Evolutionary conservation across 1,140 invertebrate species (phyloP), one percentile per base, ranked within the genome.

Genomic region (Adelges cooleyi): DNA sequence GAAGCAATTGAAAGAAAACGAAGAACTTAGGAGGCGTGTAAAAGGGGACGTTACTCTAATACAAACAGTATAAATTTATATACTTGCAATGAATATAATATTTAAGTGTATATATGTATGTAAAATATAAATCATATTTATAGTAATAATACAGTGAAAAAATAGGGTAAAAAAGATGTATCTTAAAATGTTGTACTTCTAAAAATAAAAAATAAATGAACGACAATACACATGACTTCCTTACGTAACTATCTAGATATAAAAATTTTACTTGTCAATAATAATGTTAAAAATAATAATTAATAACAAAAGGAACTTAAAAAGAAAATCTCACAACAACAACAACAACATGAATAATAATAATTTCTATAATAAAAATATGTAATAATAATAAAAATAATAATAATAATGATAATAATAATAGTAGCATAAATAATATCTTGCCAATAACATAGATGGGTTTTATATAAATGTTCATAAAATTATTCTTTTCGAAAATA

Each of bases 281-380:
- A 44, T 33, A 33, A n/a, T 33, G 5, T 33, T 33, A 33, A 33
- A 33, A 33, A 33, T 33, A 33, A 33, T 33, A 33, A 33, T 33
- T 5, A 33, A 33, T 44, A 59, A 56, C 33, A 40, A 56, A 42
- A 59, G 54, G 54, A 59, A 59, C 54, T 59, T 44, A 56, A 42
- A 42, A 56, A 59, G 42, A 27, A 59, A 44, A 42, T 23, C 13
- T 40, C 54, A 18, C 54, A 56, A 38, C 36, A 56, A 56, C 22
- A 54, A 42, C n/a, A 42, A 56, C 33, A 40, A 33, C 38, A 54
- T 38, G 22, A 54, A 40, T 38, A 54, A 38, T 11, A 33, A 33
- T 33, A 33, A 33, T 33, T 33, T 33, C 29, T 6, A 33, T 33
- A 33, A 33, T 33, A 33, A 6, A n/a, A 33, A 33, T 38, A 20